phyloP scores from a whole-genome alignment of 2,888 invertebrate genomes.

The Eupelmus urozonus region DNA sequence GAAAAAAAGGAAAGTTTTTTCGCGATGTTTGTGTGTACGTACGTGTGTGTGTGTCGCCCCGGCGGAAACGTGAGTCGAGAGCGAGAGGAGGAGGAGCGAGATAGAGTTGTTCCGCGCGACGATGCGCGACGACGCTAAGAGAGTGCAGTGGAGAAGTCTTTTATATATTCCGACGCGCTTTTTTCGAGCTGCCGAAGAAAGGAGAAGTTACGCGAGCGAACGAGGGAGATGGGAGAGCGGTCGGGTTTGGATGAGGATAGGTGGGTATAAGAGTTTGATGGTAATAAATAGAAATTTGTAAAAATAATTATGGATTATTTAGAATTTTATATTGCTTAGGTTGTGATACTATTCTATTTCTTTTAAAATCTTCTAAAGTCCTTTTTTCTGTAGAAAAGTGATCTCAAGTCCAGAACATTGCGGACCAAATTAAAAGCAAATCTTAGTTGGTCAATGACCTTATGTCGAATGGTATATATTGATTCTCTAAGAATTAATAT shows the following conservation, averaged over 20 bases:
- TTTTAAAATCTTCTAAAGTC: no score
- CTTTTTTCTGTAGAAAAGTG: no score
- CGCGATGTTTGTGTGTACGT: constrained; percentile 46
- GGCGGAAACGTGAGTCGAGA: constrained; percentile 53
- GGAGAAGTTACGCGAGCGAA: background rate
- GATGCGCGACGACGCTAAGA: constrained; percentile 3
- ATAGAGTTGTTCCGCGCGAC: constrained; percentile 42
- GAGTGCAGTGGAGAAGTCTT: background rate
- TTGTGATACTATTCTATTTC: no score
- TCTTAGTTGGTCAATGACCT: no score
- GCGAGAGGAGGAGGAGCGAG: constrained; percentile 57
- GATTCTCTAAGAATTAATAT: no score
- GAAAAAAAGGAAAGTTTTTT: constrained; percentile 26
- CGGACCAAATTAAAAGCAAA: no score
- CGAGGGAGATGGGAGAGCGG: background rate
- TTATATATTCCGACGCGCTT: constrained; percentile 22
- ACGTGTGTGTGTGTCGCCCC: constrained; percentile 43
- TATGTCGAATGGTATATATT: no score
- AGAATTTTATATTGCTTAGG: no score
- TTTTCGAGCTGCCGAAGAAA: background rate
- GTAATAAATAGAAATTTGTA: no score
- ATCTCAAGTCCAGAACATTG: no score
- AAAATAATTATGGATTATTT: no score
- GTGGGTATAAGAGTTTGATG: no score
- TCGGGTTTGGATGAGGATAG: background rate